phyloP scores from a whole-genome alignment of 2,888 invertebrate species.

The Reticulitermes lucifugus region DNA sequence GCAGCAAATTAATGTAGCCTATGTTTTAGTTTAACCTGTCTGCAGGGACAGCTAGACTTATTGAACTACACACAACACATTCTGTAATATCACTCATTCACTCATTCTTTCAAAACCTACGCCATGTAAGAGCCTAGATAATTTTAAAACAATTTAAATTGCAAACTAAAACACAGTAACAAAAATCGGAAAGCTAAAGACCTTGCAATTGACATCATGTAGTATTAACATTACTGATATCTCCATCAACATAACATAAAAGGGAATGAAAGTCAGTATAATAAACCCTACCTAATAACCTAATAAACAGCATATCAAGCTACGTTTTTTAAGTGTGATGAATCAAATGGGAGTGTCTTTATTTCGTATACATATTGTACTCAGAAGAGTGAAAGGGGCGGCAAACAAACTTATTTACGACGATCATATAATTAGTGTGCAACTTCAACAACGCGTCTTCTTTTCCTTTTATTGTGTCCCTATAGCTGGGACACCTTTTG shows the following conservation, averaged over 20 bases:
- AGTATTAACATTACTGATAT: background rate
- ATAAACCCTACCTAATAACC: background rate
- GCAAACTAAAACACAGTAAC: background rate
- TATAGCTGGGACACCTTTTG: background rate
- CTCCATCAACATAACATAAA: background rate
- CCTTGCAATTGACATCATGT: background rate
- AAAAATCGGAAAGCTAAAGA: background rate
- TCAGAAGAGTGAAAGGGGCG: background rate
- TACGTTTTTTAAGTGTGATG: background rate
- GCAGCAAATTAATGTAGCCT: no score
- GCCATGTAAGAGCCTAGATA: background rate
- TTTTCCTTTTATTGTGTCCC: background rate
- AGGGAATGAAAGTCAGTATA: background rate
- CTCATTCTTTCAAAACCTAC: background rate
- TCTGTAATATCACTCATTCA: background rate
- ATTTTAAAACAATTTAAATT: background rate
- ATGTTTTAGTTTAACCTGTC: background rate
- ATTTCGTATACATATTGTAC: no score
- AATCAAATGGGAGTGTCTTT: slow-evolving; percentile 13
- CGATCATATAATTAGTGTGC: slow-evolving; percentile 19
- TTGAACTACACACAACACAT: background rate
- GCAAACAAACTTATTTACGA: slow-evolving; percentile 1
- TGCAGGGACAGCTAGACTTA: background rate
- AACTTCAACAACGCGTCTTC: background rate
- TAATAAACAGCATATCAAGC: background rate